Conservation (phyloP, 2,797 vertebrate species). For the Miichthys miiuy region DNA sequence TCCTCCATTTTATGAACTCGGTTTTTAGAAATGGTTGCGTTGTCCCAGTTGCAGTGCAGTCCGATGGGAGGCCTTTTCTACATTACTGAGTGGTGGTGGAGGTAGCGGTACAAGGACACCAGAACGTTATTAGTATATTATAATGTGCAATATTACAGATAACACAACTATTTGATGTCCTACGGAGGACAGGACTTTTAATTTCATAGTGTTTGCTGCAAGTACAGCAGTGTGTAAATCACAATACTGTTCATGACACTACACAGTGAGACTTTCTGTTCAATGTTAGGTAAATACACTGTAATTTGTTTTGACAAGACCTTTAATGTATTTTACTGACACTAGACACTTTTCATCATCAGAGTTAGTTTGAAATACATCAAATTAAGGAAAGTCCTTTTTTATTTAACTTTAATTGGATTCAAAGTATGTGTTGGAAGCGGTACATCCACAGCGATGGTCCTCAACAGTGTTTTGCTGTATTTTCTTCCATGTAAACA, state of each 20-base stretch:
- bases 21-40: constrained; percentile 28
- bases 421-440: constrained; percentile 52
- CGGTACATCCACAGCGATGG: constrained; percentile 48
- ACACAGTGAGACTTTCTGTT: constrained; percentile 53
- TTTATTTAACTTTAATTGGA: constrained; percentile 61
- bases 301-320: constrained; percentile 67
- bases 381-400: constrained; percentile 46
- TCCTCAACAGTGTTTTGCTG: constrained; percentile 42
- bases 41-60: constrained; percentile 49
- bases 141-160: constrained; percentile 82
- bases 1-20: constrained; percentile 35
- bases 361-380: constrained; percentile 59
- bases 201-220: constrained; percentile 57
- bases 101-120: constrained; percentile 44
- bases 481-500: constrained; percentile 43
- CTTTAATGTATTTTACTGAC: constrained; percentile 73
- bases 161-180: constrained; percentile 51
- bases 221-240: constrained; percentile 43
- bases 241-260: constrained; percentile 46
- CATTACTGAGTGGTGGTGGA: constrained; percentile 32
- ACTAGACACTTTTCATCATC: constrained; percentile 74
- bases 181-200: constrained; percentile 37
- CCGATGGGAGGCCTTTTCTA: constrained; percentile 57
- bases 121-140: constrained; percentile 48
- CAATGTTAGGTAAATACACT: constrained; percentile 74